phyloP scores from a whole-genome alignment of 2,888 invertebrate genomes.

The Chalcis sispes region DNA sequence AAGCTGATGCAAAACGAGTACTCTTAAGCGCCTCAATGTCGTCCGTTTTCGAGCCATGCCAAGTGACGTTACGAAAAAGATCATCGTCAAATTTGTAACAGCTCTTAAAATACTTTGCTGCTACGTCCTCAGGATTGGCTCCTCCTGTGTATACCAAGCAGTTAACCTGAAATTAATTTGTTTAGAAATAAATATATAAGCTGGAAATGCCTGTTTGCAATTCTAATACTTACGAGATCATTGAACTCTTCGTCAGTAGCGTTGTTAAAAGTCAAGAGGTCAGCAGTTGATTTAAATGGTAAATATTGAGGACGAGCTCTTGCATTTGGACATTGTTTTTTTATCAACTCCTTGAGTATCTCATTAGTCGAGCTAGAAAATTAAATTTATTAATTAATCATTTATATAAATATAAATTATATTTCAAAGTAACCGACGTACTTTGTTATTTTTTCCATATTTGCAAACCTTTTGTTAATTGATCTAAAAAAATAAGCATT shows the following conservation, averaged over 20 bases:
- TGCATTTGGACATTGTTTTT: not conserved
- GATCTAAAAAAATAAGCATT: conserved; percentile 3
- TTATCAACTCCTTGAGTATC: not conserved
- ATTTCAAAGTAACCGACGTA: not conserved
- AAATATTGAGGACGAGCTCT: not conserved
- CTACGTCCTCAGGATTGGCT: not conserved
- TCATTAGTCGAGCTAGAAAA: not conserved
- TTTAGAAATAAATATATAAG: no score
- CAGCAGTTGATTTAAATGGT: conserved; percentile 8
- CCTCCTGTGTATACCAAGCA: not conserved
- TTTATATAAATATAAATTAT: not conserved
- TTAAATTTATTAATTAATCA: not conserved
- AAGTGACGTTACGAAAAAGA: not conserved
- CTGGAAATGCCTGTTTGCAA: not conserved
- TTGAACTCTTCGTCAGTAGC: not conserved
- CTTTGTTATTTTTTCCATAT: not conserved
- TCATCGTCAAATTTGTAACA: not conserved
- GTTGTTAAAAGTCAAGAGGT: not conserved
- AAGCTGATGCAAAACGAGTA: no score
- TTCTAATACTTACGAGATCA: not conserved
- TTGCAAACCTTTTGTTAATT: not conserved
- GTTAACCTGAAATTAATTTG: conserved; percentile 4
- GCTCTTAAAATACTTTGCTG: not conserved
- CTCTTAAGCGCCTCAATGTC: no score
- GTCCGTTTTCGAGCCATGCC: not conserved